Evolutionary conservation across 2,888 invertebrate genomes (phyloP), one percentile per base, ranked within the genome.

Genomic region (Chrysomela aeneicollis): DNA sequence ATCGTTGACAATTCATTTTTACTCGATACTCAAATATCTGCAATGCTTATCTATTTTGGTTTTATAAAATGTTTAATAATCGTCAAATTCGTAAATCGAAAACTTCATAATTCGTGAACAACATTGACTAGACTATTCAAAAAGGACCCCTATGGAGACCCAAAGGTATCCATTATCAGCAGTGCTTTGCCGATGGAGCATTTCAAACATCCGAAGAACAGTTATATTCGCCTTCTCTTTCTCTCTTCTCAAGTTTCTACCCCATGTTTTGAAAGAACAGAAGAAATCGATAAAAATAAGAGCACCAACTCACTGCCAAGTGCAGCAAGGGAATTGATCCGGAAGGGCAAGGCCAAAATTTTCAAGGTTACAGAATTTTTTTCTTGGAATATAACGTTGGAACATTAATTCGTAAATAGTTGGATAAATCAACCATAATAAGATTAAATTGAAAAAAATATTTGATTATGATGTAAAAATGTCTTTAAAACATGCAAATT

Each of bases 261-360:
- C 68, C 64, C 58, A 12, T 22, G 50, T 35, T 42, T 35, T 51
- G 49, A 60, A 59, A 63, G 60, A 59, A 46, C 42, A 42, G 51
- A 55, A 62, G 60, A 66, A 68, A 70, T 70, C 70, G 67, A 70
- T 70, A 70, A 63, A 68, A 70, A 70, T 67, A 68, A 67, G 67
- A 66, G 52, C 69, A 64, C 53, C 49, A 58, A 51, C 61, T 63
- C 64, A 61, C 15, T 65, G 69, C 66, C 69, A 68, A 58, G 57
- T 52, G 49, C 51, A 60, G 42, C 47, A 37, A 50, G 57, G 26
- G 60, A 61, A 68, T 66, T 61, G 63, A 66, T 68, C 65, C 62
- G 47, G 58, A 63, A 65, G 60, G 68, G 55, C 66, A 62, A 64
- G 64, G 65, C 15, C 61, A 65, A 50, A 50, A 50, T 49, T 10